Conservation (phyloP, 2,797 vertebrate species). For the Rhinoraja longicauda region DNA sequence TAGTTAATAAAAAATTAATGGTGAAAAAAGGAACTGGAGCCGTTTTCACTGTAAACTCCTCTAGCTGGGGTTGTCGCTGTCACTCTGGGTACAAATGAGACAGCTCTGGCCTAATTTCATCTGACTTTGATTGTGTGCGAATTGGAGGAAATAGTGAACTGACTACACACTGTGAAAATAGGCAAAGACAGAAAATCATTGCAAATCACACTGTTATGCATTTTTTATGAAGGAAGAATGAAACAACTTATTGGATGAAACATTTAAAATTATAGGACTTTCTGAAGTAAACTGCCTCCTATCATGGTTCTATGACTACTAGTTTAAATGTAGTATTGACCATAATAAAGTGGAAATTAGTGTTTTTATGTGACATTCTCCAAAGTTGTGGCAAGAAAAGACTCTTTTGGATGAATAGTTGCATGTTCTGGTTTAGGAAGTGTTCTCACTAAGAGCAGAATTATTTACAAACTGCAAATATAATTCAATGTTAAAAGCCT, state of each 20-base stretch:
- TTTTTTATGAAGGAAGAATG: conserved; percentile 71
- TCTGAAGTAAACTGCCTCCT: not conserved
- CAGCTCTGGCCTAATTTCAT: conserved; percentile 84
- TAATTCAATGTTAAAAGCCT: not conserved
- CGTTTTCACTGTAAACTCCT: conserved; percentile 67
- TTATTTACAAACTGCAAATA: not conserved
- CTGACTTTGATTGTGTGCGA: conserved; percentile 78
- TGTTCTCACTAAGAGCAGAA: not conserved
- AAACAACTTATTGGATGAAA: conserved; percentile 47
- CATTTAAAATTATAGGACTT: conserved; percentile 26
- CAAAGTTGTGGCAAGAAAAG: not conserved
- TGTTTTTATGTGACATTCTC: not conserved
- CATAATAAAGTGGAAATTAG: not conserved
- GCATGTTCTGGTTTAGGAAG: not conserved
- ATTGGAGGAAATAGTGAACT: conserved; percentile 70
- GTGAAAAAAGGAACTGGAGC: conserved; percentile 64
- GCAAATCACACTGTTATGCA: conserved; percentile 69
- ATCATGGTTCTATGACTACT: not conserved
- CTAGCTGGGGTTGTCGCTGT: conserved; percentile 73
- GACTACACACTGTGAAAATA: conserved; percentile 59
- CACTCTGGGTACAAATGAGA: conserved; percentile 65
- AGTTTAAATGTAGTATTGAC: conserved; percentile 10
- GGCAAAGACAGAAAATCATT: conserved; percentile 68
- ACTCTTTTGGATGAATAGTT: not conserved
- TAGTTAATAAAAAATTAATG: conserved; percentile 86